phyloP scores from a whole-genome alignment of 2,888 invertebrate species.

The Pterostichus madidus region DNA sequence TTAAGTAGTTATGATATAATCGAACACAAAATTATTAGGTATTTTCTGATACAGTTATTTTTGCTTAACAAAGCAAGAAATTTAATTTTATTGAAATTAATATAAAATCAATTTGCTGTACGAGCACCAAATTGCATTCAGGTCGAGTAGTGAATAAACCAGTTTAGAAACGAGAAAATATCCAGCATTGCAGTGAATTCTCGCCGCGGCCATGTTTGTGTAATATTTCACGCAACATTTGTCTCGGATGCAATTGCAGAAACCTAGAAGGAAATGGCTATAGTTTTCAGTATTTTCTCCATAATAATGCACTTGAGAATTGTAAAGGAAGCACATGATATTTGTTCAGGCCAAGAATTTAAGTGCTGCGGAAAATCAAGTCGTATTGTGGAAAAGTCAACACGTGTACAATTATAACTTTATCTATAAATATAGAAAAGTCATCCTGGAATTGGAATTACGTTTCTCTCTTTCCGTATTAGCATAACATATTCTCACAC shows the following conservation, averaged over 20 bases:
- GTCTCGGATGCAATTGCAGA: conserved; percentile 45
- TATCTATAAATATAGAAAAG: too few species aligned
- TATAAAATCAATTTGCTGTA: not conserved
- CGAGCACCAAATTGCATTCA: not conserved
- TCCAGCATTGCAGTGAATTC: conserved; percentile 1
- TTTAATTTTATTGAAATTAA: not conserved
- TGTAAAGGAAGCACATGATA: not conserved
- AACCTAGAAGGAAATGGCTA: conserved; percentile 18
- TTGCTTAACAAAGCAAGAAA: too few species aligned
- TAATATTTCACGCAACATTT: conserved; percentile 42
- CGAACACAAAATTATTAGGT: too few species aligned
- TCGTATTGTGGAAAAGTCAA: too few species aligned
- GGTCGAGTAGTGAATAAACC: conserved; percentile 22
- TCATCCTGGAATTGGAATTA: too few species aligned
- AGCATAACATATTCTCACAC: too few species aligned
- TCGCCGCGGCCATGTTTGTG: conserved; percentile 6
- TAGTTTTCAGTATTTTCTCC: conserved; percentile 18
- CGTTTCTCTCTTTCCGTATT: too few species aligned
- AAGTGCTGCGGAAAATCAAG: not conserved
- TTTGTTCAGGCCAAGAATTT: not conserved
- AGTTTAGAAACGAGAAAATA: conserved; percentile 23
- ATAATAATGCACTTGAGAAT: conserved; percentile 1
- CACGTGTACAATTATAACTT: too few species aligned
- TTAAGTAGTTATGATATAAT: too few species aligned
- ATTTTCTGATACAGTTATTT: too few species aligned